phyloP scores from a whole-genome alignment of 2,888 invertebrate genomes.

The Phania funesta region DNA sequence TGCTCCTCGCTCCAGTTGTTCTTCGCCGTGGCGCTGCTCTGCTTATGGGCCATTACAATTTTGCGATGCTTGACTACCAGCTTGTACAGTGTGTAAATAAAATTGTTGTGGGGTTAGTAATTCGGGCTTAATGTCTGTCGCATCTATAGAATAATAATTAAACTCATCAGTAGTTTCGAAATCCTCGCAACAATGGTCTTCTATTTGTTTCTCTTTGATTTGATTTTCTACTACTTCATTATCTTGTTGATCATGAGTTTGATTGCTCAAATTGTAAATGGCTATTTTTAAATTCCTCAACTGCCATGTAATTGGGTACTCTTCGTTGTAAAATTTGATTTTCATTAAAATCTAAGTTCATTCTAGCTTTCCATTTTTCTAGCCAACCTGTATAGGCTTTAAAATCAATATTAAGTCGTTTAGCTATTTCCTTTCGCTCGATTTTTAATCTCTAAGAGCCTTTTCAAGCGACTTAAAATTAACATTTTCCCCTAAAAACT shows the following conservation, averaged over 20 bases:
- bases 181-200: background rate
- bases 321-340: constrained; percentile 48
- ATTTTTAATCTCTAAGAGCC: constrained; percentile 47
- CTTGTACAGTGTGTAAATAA: constrained; percentile 34
- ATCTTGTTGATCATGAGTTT: constrained; percentile 24
- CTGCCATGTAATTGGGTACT: constrained; percentile 20
- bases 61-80: background rate
- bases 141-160: background rate
- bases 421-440: constrained; percentile 55
- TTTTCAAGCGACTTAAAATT: too few relatives aligned
- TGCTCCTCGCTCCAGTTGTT: background rate
- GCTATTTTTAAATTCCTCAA: background rate
- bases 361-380: constrained; percentile 60
- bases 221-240: background rate
- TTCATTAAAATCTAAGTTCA: constrained; percentile 62
- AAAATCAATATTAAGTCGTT: constrained; percentile 58
- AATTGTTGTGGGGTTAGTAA: constrained; percentile 32
- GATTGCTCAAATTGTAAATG: background rate
- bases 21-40: background rate
- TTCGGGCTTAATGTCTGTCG: constrained; percentile 7
- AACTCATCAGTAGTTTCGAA: background rate
- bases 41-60: too few relatives aligned
- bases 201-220: constrained; percentile 24
- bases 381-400: constrained; percentile 60
- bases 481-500: too few relatives aligned